These are phyloP conservation scores for Smithornis capensis DNA, from an alignment of 2,113 vertebrate species.

Conservation along the genomic window DNA sequence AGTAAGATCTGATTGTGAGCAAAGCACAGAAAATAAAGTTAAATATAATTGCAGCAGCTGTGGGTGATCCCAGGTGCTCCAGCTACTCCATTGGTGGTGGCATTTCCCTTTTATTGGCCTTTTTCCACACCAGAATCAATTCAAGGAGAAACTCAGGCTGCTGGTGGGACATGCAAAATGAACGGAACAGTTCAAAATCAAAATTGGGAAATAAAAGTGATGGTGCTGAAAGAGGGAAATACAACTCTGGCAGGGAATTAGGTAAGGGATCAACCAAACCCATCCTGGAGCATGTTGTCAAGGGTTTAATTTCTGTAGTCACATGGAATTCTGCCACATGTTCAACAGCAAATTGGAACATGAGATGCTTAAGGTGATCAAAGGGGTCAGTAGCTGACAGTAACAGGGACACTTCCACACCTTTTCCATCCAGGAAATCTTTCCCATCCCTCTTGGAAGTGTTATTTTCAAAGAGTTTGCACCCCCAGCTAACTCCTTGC, in stretches of 20 bases:
- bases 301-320: neutral
- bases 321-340: neutral
- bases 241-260: neutral
- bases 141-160: neutral
- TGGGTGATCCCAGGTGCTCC: neutral
- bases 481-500: neutral
- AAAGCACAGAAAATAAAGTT: constrained; percentile 14
- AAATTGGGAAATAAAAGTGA: neutral
- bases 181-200: neutral
- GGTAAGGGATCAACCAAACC: neutral
- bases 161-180: neutral
- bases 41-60: constrained; percentile 31
- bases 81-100: neutral
- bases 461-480: neutral
- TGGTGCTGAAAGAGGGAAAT: neutral
- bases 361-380: neutral
- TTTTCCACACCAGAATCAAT: neutral
- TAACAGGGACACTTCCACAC: neutral
- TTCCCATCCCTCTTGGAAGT: neutral
- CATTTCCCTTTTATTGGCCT: neutral
- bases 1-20: constrained; percentile 36
- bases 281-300: neutral
- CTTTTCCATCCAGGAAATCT: neutral
- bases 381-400: neutral
- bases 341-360: neutral